Evolutionary conservation across 2,797 vertebrate species (phyloP).

Genomic region (Sebastes nivosus): DNA sequence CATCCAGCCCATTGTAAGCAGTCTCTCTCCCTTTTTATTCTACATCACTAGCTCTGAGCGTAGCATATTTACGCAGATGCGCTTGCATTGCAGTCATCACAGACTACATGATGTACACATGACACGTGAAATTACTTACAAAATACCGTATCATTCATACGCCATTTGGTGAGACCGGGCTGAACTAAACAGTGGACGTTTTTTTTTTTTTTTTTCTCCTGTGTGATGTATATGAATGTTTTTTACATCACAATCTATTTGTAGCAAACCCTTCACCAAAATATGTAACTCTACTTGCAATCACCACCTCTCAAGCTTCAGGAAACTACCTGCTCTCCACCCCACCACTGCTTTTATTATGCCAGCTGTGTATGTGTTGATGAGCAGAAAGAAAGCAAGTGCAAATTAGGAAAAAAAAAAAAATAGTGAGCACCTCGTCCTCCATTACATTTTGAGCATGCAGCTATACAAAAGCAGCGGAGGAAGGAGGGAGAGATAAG

Average conservation of each 20-base stretch:
- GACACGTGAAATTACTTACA: no score
- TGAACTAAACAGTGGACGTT: not conserved
- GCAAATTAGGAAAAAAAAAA: slow-evolving; percentile 6
- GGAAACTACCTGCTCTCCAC: slow-evolving; percentile 31
- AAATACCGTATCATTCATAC: no score
- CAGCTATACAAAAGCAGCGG: slow-evolving; percentile 25
- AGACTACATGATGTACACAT: no score
- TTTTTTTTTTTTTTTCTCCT: not conserved
- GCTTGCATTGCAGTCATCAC: no score
- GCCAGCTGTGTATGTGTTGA: slow-evolving; percentile 1
- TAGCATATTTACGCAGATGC: no score
- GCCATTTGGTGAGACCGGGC: no score
- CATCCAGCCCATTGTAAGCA: no score
- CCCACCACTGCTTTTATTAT: slow-evolving; percentile 7
- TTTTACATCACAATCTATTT: slow-evolving; percentile 36
- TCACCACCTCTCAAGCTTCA: slow-evolving; percentile 23
- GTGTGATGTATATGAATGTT: slow-evolving; percentile 17
- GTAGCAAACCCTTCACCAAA: not conserved
- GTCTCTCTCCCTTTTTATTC: no score
- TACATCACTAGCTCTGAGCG: no score
- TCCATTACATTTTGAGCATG: slow-evolving; percentile 55
- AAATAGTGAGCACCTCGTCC: not conserved
- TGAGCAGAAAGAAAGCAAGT: not conserved
- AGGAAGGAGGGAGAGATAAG: slow-evolving; percentile 44
- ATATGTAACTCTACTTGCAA: slow-evolving; percentile 4